Base-by-base conservation (phyloP, 2,888 invertebrate species). In the Drosophila rellima region DNA sequence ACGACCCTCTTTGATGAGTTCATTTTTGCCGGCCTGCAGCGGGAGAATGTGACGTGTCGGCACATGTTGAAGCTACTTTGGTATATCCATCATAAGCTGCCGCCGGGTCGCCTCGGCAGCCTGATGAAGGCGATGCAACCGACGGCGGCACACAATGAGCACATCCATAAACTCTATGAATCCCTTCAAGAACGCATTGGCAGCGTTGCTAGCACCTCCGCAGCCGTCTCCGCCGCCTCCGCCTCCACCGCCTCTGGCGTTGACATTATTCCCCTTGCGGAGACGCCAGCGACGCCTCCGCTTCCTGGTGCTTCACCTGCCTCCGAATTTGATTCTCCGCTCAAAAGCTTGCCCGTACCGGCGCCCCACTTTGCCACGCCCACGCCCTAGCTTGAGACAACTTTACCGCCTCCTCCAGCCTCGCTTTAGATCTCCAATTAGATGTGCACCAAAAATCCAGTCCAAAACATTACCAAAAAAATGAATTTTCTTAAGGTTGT, bases 1-100 rank as follows among this genome's bases (percentile, higher is more conserved):
- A 98, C 98, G 2, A 97, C 97, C 1, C 95, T 99, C 47, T 98
- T 99, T 93, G 98, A 98, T 92, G 98, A 98, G 92, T 98, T 98
- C 92, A 96, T 99, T 88, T 96, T 98, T 92, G 97, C 98, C 59
- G 97, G 97, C 0, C 93, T 98, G 17, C 95, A 96, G 1, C 95
- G 96, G 70, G 98, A 98, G 89, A 98, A 98, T 93, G 98, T 98
- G 0, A 96, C 97, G 3, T 85, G 87, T 0, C 94, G 98, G 50
- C 99, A 99, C 93, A 94, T 98, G 90, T 93, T 98, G 44, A 97
- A 98, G 91, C 93, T 99, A 52, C 92, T 98, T 35, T 98, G 97
- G 97, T 97, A 97, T 67, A 73, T 85, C 71, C 95, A 98, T 92
- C 95, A 95, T 17, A 97, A 97, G 92, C 92, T 98, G 63, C 97